Base-by-base conservation (phyloP, 2,797 vertebrate genomes). In the Capromys pilorides region DNA sequence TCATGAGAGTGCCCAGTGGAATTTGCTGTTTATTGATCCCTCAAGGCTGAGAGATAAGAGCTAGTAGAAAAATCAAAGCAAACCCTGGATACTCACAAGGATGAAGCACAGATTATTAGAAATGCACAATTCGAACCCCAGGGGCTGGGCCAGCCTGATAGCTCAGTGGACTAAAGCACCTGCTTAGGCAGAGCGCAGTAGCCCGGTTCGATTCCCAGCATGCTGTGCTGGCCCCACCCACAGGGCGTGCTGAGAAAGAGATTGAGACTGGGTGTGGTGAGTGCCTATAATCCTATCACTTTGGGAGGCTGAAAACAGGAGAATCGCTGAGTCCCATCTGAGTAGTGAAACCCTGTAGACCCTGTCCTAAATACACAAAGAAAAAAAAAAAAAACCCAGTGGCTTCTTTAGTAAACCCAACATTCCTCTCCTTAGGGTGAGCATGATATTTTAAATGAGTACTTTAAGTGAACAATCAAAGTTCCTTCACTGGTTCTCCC, bases 51-150 rank as follows among this genome's bases (percentile, higher is more conserved):
- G 57, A 49, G 61, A 86, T 26, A 77, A 80, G 31, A 39, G 11
- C 54, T 67, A 39, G 93, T 19, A 71, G 59, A 31, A 91, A 94
- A 82, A 80, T 49, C 86, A 84, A 51, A 94, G 51, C 24, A 87
- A 66, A 39, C 36, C n/a, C n/a, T 1, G n/a, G 49, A 83, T 26
- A 33, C 81, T 49, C 57, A 64, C 73, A 79, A 64, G 26, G 49
- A 1, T 41, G 19, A 82, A 54, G 64, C n/a, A 89, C 64, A 71
- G 71, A 84, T 64, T n/a, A 81, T 41, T 2, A 73, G n/a, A 77
- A 87, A 82, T 73, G 36, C 24, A 10, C 10, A 75, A 64, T 21
- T 28, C 21, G 5, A 71, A 39, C 14, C 26, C 7, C 0, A 5
- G 6, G 13, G 81, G 49, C 11, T 31, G 49, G 8, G 45, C 45